These are phyloP conservation scores for Lasioglossum oenotherae DNA, from an alignment of 2,888 invertebrate species.

Conservation along the genomic window DNA sequence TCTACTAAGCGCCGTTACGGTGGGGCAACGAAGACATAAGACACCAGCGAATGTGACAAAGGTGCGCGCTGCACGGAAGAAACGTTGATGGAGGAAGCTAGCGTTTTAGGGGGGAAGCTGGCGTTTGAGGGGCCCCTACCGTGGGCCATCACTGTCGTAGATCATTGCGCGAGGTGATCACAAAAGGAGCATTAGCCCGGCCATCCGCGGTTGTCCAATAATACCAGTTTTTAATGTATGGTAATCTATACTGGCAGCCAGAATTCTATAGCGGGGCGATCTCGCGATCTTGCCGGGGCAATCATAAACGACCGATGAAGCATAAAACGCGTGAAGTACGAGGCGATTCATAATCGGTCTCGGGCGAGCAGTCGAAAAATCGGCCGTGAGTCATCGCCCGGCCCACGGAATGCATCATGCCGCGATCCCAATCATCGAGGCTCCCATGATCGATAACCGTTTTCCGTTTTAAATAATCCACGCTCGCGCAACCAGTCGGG, in stretches of 20 bases:
- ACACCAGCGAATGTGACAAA: too few species aligned
- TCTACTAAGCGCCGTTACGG: too few species aligned
- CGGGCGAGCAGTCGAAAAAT: not conserved
- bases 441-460: constrained; percentile 1
- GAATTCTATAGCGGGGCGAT: not conserved
- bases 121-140: too few species aligned
- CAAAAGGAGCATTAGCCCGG: not conserved
- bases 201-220: not conserved
- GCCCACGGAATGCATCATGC: not conserved
- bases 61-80: too few species aligned
- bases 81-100: too few species aligned
- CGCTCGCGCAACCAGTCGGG: not conserved
- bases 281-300: not conserved
- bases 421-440: not conserved
- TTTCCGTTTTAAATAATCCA: not conserved
- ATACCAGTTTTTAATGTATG: not conserved
- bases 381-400: not conserved
- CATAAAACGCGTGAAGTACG: constrained; percentile 9
- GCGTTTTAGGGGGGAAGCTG: too few species aligned
- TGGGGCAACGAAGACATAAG: too few species aligned
- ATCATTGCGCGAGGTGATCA: not conserved
- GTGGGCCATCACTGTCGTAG: not conserved
- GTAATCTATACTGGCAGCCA: not conserved
- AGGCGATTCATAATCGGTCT: constrained; percentile 1
- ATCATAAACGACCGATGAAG: not conserved